phyloP scores from a whole-genome alignment of 2,888 invertebrate species.

The Pyrocoelia pectoralis region DNA sequence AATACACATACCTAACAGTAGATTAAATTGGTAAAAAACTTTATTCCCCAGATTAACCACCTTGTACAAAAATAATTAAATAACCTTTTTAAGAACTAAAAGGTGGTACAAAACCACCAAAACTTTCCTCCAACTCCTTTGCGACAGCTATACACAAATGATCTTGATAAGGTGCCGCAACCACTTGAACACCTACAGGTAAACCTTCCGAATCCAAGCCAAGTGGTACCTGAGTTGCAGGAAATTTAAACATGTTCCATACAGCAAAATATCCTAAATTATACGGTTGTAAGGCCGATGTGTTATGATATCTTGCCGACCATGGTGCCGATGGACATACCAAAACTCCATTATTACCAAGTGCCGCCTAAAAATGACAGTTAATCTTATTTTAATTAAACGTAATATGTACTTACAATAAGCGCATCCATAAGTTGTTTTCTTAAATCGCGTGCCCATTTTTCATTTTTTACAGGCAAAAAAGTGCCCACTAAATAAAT shows the following conservation, averaged over 20 bases:
- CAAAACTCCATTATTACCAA: conserved; percentile 82
- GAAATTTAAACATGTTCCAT: conserved; percentile 84
- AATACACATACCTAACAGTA: no score
- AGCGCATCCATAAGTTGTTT: conserved; percentile 67
- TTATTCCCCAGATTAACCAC: background rate
- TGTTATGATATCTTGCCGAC: conserved; percentile 84
- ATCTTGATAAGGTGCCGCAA: conserved; percentile 74
- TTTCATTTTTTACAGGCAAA: conserved; percentile 69
- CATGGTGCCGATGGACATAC: conserved; percentile 83
- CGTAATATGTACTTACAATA: conserved; percentile 58
- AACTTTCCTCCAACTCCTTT: conserved; percentile 69
- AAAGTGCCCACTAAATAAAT: conserved; percentile 72
- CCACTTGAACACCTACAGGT: conserved; percentile 84
- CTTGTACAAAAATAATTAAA: background rate
- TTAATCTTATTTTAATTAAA: background rate
- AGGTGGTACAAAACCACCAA: conserved; percentile 77
- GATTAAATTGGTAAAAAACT: background rate
- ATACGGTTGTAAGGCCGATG: conserved; percentile 76
- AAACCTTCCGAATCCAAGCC: conserved; percentile 75
- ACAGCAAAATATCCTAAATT: conserved; percentile 88
- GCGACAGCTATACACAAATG: conserved; percentile 79
- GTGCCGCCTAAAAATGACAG: conserved; percentile 62
- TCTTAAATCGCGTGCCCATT: conserved; percentile 71
- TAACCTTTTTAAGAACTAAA: conserved; percentile 47
- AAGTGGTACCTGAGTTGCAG: conserved; percentile 85